A percentile compares a stretch with the other conserved stretches of the same genome.
Evolutionary conservation across 2,113 vertebrate genomes (phyloP).

Genomic region (Brienomyrus longianalis): DNA sequence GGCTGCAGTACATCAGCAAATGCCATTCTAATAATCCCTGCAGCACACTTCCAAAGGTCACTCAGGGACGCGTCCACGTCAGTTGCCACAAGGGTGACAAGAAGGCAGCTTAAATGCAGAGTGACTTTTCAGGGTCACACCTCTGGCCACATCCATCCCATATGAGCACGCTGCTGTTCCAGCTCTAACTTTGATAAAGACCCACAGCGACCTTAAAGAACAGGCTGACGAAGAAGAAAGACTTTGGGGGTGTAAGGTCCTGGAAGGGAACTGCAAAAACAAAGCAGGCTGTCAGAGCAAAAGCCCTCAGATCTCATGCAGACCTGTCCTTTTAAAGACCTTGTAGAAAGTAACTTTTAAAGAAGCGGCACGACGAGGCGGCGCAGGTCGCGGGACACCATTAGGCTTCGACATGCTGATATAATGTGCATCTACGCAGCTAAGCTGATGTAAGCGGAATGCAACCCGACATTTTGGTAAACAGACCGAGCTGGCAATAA

Average conservation of each 20-base stretch:
- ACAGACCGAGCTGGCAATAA: not conserved
- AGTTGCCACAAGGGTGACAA: not conserved
- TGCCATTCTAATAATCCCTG: not conserved
- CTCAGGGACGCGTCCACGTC: not conserved
- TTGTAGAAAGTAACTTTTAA: not conserved
- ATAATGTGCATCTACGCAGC: constrained; percentile 5
- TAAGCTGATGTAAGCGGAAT: constrained; percentile 22
- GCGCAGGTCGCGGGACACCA: not conserved
- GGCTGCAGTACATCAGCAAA: not conserved
- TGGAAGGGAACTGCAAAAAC: not conserved
- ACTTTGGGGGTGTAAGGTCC: not conserved
- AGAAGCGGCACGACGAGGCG: not conserved
- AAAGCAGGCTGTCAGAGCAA: not conserved
- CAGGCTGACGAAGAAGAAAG: not conserved
- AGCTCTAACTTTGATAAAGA: not conserved
- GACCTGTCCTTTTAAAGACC: not conserved
- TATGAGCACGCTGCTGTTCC: no score
- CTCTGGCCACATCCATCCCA: not conserved
- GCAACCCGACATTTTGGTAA: constrained; percentile 20
- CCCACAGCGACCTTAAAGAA: not conserved
- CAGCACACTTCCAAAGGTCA: not conserved
- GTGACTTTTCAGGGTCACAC: not conserved
- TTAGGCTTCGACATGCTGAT: not conserved
- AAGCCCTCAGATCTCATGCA: constrained; percentile 3
- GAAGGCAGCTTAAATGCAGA: not conserved